Conservation (phyloP, 2,888 invertebrate genomes). For the Meganola albula region DNA sequence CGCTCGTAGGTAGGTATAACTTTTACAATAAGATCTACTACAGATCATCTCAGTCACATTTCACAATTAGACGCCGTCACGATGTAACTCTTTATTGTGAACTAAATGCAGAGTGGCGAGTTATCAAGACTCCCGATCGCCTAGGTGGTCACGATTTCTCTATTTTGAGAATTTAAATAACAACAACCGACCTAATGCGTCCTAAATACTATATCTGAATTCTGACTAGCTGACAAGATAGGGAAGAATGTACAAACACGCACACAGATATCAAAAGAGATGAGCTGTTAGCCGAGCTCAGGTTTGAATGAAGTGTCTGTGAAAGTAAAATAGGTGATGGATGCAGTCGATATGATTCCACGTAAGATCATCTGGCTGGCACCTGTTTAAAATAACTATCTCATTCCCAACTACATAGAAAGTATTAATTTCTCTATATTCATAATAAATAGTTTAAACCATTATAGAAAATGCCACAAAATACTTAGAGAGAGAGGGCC, state of each 20-base stretch:
- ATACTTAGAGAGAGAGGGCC: no score
- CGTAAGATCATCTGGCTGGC: no score
- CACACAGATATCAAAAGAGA: no score
- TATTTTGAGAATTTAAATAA: constrained; percentile 55
- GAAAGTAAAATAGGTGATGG: no score
- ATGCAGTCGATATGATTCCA: no score
- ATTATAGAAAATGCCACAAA: no score
- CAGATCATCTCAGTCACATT: constrained; percentile 48
- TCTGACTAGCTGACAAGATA: constrained; percentile 50
- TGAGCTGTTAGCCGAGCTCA: no score
- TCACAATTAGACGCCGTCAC: constrained; percentile 56
- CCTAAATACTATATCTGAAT: constrained; percentile 43
- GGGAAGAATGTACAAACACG: constrained; percentile 39
- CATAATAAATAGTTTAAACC: no score
- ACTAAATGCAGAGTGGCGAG: constrained; percentile 43
- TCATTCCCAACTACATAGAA: no score
- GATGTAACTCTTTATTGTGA: constrained; percentile 40
- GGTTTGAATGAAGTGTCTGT: no score
- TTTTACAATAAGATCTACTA: constrained; percentile 28
- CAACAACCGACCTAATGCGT: constrained; percentile 36
- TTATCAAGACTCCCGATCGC: constrained; percentile 59
- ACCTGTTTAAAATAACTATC: no score
- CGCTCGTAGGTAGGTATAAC: constrained; percentile 5
- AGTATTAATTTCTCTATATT: no score
- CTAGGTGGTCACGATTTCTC: constrained; percentile 59